Base-by-base conservation (phyloP, 2,797 vertebrate genomes). In the Amazona ochrocephala region DNA sequence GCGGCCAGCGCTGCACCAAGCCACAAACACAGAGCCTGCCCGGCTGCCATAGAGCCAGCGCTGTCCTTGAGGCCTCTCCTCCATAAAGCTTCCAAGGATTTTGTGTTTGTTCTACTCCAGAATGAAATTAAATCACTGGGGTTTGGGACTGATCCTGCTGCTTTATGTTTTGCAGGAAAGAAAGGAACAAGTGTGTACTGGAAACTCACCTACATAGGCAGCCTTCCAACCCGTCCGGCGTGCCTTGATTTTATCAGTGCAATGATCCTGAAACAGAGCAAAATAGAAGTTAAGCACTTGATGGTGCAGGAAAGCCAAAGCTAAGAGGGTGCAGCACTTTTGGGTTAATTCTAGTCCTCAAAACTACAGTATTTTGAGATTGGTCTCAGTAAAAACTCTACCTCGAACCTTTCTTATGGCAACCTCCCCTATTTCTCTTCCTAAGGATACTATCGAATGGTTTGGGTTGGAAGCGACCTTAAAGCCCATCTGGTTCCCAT, bases 161-260 rank as follows among this genome's bases (percentile, higher is more conserved):
- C 68, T 91, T 92, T 66, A 9, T 47, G 15, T 37, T 90, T 42
- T 66, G 54, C 73, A 44, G 2, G 42, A 29, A 82, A 79, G 47
- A 20, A 71, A 75, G 81, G 76, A 90, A 77, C 48, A 56, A 27
- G 87, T 1, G 15, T 2, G 21, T 18, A 13, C 73, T 78, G 89
- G 92, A 85, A 83, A 94, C 95, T 94, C 92, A 97, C 94, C 94
- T 96, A 95, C 92, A 93, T 81, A 91, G 65, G 90, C 90, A 68
- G 92, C 10, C 51, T 29, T 23, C 81, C 68, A 60, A 22, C 81
- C 44, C 24, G 56, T 74, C 90, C 14, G 2, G 81, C 53, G 65
- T 15, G 78, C 89, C 81, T 44, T 67, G 95, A 82, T 93, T 54
- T 83, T 92, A 93, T 87, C 44, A 0, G 78, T 13, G 86, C n/a